phyloP scores from a whole-genome alignment of 1,140 invertebrate species.

The Paracyclopina nana region DNA sequence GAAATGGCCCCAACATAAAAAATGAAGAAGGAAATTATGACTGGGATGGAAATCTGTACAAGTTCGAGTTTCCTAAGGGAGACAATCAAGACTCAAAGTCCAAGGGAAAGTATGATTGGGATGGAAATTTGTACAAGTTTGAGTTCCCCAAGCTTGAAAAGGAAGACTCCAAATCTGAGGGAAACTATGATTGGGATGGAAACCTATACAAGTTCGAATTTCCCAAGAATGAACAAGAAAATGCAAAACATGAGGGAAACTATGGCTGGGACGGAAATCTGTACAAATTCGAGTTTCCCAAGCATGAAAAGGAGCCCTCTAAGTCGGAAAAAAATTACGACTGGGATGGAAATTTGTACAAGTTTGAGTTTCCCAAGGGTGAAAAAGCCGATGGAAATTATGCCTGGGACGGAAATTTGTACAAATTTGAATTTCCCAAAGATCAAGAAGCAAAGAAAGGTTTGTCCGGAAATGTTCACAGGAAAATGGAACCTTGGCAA shows the following conservation, averaged over 20 bases:
- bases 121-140: background rate
- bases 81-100: background rate
- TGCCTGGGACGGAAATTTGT: background rate
- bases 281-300: background rate
- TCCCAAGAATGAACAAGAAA: background rate
- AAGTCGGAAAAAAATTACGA: background rate
- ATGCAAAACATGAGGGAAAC: background rate
- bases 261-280: background rate
- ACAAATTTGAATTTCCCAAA: background rate
- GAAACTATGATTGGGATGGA: background rate
- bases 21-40: no score
- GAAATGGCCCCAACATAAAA: no score
- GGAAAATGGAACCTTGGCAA: no score
- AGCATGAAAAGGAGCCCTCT: background rate
- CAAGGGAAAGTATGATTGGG: background rate
- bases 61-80: background rate
- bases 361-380: background rate
- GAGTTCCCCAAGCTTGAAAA: background rate
- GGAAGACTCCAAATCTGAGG: background rate
- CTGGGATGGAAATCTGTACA: background rate
- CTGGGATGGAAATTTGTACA: background rate
- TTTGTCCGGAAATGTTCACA: no score
- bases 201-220: background rate
- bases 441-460: no score
- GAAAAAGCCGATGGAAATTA: background rate